Conservation (phyloP, 2,113 vertebrate genomes). For the Thamnophis sirtalis region DNA sequence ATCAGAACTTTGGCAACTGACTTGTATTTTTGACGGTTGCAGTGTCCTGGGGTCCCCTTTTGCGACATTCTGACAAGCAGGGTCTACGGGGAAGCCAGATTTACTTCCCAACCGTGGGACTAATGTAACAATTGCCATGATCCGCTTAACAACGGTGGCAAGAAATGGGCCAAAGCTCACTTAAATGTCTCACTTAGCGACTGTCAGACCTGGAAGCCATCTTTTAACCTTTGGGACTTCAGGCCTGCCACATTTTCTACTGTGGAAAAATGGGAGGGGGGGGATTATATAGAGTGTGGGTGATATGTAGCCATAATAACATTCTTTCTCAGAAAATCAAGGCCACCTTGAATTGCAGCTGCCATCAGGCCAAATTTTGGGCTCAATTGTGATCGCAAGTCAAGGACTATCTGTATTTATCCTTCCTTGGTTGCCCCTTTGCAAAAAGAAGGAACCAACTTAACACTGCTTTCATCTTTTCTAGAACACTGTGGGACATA, state of each 20-base stretch:
- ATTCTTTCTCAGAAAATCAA: too few relatives aligned
- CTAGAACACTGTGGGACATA: neutral
- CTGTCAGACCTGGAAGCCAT: too few relatives aligned
- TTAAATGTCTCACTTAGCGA: neutral
- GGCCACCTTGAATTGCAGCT: too few relatives aligned
- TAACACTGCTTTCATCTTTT: slow-evolving; percentile 6
- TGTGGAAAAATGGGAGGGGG: too few relatives aligned
- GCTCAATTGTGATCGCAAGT: neutral
- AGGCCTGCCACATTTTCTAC: too few relatives aligned
- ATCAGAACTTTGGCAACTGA: neutral
- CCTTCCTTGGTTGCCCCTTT: slow-evolving; percentile 1
- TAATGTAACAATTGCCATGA: neutral
- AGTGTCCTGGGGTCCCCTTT: neutral
- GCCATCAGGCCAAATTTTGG: too few relatives aligned
- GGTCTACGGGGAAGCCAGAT: neutral
- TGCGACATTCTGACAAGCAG: too few relatives aligned
- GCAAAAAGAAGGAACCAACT: neutral
- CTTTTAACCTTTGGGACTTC: too few relatives aligned
- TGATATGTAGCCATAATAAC: too few relatives aligned
- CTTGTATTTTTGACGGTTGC: neutral
- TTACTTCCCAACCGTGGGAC: neutral
- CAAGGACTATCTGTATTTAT: neutral
- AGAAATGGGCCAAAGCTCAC: neutral
- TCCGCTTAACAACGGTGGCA: neutral
- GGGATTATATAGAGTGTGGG: too few relatives aligned